Evolutionary conservation across 2,113 vertebrate genomes (phyloP).

Genomic region (Cnemophilus loriae): DNA sequence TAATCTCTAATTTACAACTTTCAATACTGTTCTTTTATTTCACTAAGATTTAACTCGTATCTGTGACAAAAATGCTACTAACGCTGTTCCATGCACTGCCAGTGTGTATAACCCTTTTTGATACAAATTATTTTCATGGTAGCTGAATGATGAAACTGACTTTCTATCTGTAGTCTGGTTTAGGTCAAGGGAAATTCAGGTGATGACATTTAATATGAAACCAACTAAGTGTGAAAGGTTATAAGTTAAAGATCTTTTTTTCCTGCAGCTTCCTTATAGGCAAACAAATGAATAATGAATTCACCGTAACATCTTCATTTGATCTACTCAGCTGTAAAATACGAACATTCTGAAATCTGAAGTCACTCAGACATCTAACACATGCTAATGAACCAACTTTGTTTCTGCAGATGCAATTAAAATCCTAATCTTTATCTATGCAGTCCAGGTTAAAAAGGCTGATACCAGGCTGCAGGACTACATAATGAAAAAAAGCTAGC

Average conservation of each 20-base stretch:
- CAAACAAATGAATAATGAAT: constrained; percentile 53
- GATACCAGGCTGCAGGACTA: neutral
- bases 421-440: constrained; percentile 22
- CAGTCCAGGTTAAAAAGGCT: constrained; percentile 26
- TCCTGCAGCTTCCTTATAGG: neutral
- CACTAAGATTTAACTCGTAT: neutral
- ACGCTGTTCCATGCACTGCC: neutral
- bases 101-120: neutral
- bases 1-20: neutral
- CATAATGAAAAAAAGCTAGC: neutral
- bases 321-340: constrained; percentile 36
- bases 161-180: neutral
- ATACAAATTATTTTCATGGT: neutral
- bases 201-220: constrained; percentile 41
- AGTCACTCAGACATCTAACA: constrained; percentile 35
- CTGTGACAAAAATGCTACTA: constrained; percentile 4
- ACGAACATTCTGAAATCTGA: constrained; percentile 35
- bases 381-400: constrained; percentile 28
- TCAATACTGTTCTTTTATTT: constrained; percentile 5
- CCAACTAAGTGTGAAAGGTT: constrained; percentile 42
- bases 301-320: constrained; percentile 48
- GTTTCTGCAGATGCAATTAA: constrained; percentile 29
- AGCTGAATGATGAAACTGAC: neutral
- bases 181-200: constrained; percentile 7
- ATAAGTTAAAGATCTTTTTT: constrained; percentile 24